These are phyloP conservation scores for Pampusana beccarii DNA, from an alignment of 2,113 vertebrate species.

Conservation along the genomic window DNA sequence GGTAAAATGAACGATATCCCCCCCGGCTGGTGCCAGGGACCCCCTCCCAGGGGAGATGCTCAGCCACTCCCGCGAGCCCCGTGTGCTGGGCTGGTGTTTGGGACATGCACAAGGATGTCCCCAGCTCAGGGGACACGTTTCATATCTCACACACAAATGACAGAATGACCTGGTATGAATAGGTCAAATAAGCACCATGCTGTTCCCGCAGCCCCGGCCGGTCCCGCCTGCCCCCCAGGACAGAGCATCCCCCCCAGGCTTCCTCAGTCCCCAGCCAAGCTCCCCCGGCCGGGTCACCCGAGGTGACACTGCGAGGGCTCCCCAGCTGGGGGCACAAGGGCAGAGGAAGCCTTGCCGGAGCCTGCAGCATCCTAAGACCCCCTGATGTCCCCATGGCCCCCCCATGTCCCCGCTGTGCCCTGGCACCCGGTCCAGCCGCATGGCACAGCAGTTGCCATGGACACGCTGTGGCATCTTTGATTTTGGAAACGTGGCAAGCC, in stretches of 20 bases:
- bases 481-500: neutral
- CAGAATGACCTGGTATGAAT: accelerated
- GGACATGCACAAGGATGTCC: accelerated
- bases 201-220: accelerated
- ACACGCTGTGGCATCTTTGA: neutral
- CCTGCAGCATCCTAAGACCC: neutral
- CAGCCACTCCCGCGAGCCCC: neutral
- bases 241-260: neutral
- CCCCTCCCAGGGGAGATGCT: neutral
- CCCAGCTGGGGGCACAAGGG: neutral
- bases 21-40: neutral
- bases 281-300: accelerated
- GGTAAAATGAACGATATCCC: too few species aligned
- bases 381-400: neutral
- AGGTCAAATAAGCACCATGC: neutral
- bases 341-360: neutral
- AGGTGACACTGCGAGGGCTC: neutral
- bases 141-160: neutral
- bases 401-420: too few species aligned
- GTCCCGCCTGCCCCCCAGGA: neutral
- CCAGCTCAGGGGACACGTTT: neutral
- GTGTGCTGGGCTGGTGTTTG: neutral
- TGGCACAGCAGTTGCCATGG: neutral
- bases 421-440: neutral
- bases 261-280: neutral